Evolutionary conservation across 2,113 vertebrate species (phyloP), one percentile per base, ranked within the genome.

Genomic region (Hyperopisus bebe): DNA sequence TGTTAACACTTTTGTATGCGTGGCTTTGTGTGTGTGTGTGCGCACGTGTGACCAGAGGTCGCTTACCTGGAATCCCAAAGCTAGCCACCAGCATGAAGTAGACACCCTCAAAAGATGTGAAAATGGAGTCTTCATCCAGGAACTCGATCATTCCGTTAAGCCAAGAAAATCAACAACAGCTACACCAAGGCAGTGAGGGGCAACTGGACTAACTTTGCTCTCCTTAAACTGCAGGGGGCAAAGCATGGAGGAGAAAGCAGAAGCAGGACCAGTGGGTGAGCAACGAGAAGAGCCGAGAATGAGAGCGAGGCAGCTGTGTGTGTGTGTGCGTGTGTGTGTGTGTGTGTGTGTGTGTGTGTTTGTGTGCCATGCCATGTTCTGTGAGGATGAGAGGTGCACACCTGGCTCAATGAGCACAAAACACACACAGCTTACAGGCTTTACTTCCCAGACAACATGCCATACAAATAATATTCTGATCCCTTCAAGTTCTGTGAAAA

Each of bases 321-420:
- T 89, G 88, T 91, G 85, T 39, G 90, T 92, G 47, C 89, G 86
- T 50, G 86, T 88, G 74, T 91, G 85, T 87, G 89, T 92, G 47
- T 90, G 88, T 55, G 86, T 88, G 48, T 88, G 74, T 91, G 85
- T 53, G 53, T 55, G 53, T 55, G 90, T 92, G 47, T 90, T 84
- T 55, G 86, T 89, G 77, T 91, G 82, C 88, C 90, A 44, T 86
- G 85, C 87, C 90, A 39, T 86, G 85, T 90, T 89, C 62, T 87
- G 80, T 92, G 39, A 90, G 86, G 19, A 17, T 55, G 86, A 87
- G 62, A 88, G 42, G 10, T 53, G 19, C 53, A 85, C 89, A 89
- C 77, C 89, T 89, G 89, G 80, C 80, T 19, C 44, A n/a, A 21
- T 35, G 21, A 83, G 77, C 21, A 44, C 53, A 58, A 84, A 84